Percentiles rank a stretch among this genome's conserved stretches.
Conservation (phyloP, 2,888 invertebrate species). For the Saturnia japonica region DNA sequence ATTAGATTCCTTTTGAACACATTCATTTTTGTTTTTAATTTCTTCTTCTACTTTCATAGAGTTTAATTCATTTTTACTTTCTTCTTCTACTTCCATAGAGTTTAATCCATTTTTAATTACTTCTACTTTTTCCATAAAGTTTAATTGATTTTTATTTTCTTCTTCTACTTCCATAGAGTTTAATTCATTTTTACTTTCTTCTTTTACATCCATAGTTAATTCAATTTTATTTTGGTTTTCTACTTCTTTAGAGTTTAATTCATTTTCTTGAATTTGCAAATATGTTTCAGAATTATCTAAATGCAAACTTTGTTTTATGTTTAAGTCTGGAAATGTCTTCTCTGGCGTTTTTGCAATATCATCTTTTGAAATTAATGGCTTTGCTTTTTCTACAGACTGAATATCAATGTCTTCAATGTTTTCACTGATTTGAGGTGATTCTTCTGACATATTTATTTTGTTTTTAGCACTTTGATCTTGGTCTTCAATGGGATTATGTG, state of each 20-base stretch:
- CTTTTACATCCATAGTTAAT: too few species aligned
- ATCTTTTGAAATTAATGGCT: background rate
- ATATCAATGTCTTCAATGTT: background rate
- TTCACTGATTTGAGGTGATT: background rate
- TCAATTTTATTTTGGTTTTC: background rate
- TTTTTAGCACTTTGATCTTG: background rate
- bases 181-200: background rate
- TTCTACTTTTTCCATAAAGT: background rate
- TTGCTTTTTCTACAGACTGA: background rate
- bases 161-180: background rate
- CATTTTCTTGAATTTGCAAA: background rate
- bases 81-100: background rate
- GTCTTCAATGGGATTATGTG: background rate
- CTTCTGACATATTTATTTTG: background rate
- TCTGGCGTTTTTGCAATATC: background rate
- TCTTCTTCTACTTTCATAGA: background rate
- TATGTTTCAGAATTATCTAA: background rate
- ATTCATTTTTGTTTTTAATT: background rate
- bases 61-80: background rate
- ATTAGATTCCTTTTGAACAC: background rate
- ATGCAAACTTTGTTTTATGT: background rate
- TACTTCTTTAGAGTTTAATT: background rate
- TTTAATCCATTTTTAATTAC: background rate
- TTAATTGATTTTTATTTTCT: background rate
- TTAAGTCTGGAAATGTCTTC: background rate